Percentiles rank a stretch among this genome's conserved stretches.
phyloP scores from a whole-genome alignment of 2,888 invertebrate species.

The Apotomis capreana region DNA sequence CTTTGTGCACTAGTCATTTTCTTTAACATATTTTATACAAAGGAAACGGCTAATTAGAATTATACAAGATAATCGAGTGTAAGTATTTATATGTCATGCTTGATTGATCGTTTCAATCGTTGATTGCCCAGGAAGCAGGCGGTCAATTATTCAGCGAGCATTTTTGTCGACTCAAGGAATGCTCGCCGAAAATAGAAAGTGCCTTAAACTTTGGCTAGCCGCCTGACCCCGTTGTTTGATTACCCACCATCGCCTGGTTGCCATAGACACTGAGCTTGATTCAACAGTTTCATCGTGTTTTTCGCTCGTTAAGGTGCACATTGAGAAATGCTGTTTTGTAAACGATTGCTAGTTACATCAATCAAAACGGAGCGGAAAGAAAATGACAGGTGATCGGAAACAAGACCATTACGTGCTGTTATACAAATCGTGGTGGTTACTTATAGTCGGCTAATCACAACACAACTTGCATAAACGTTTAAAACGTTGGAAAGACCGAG shows the following conservation, averaged over 20 bases:
- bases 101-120: constrained; percentile 22
- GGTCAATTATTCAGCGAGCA: constrained; percentile 24
- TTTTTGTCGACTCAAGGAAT: constrained; percentile 36
- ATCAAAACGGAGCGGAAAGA: constrained; percentile 52
- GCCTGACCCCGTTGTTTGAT: constrained; percentile 58
- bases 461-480: constrained; percentile 18
- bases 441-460: constrained; percentile 19
- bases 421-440: constrained; percentile 27
- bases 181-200: constrained; percentile 48
- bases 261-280: constrained; percentile 55
- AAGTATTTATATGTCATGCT: constrained; percentile 10
- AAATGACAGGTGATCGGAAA: constrained; percentile 53
- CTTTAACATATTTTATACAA: constrained; percentile 29
- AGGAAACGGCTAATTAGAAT: constrained; percentile 19
- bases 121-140: constrained; percentile 22
- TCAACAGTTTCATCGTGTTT: constrained; percentile 40
- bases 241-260: constrained; percentile 53
- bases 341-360: constrained; percentile 52
- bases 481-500: not conserved
- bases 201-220: constrained; percentile 45
- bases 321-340: constrained; percentile 24
- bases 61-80: constrained; percentile 8
- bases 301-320: constrained; percentile 45
- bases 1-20: constrained; percentile 47
- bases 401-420: constrained; percentile 35